These are phyloP conservation scores for Progne subis DNA, from an alignment of 2,113 vertebrate species.

Conservation along the genomic window DNA sequence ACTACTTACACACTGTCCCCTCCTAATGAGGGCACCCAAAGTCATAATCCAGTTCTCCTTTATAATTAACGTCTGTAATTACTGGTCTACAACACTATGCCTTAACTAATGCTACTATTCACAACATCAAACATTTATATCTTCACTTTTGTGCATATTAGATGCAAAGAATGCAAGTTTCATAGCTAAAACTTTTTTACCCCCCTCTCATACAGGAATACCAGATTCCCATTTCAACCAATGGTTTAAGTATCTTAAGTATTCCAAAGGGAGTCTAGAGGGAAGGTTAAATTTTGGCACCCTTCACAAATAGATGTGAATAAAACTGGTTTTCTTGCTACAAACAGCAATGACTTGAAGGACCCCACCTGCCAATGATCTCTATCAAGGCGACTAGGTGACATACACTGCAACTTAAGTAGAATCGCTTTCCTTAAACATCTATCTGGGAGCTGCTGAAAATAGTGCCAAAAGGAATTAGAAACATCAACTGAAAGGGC, in stretches of 20 bases:
- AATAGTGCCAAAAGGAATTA: constrained; percentile 8
- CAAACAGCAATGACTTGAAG: background rate
- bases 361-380: background rate
- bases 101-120: background rate
- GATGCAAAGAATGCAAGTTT: background rate
- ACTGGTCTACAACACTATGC: background rate
- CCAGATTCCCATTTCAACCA: background rate
- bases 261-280: background rate
- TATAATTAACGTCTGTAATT: constrained; percentile 9
- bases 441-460: background rate
- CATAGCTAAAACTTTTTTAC: background rate
- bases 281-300: background rate
- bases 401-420: rapidly evolving
- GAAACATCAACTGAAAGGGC: background rate
- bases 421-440: background rate
- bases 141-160: background rate
- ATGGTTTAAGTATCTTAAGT: background rate
- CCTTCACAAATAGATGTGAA: background rate
- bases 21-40: constrained; percentile 46
- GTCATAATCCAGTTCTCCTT: constrained; percentile 2
- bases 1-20: background rate
- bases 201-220: background rate
- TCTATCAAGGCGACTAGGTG: background rate
- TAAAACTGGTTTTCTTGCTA: background rate
- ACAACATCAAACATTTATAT: background rate